phyloP scores from a whole-genome alignment of 2,888 invertebrate species.

The Sisyra terminalis region DNA sequence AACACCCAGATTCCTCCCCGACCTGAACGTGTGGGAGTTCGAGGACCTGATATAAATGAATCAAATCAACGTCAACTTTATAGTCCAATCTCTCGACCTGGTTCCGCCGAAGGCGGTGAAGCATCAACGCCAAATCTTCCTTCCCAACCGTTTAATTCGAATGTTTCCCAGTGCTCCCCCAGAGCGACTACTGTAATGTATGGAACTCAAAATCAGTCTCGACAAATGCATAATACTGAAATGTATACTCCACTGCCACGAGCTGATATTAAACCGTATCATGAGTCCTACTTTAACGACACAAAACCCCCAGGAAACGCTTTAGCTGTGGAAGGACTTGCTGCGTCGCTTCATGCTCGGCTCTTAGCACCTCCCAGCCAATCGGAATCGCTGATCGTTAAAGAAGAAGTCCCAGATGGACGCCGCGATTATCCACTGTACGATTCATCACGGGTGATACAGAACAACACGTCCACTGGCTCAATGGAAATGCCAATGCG shows the following conservation, averaged over 20 bases:
- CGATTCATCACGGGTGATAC: slow-evolving; percentile 4
- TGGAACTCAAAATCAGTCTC: slow-evolving; percentile 13
- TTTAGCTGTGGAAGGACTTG: slow-evolving; percentile 41
- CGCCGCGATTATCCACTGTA: slow-evolving; percentile 10
- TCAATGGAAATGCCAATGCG: neutral
- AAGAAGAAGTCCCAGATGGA: slow-evolving; percentile 21
- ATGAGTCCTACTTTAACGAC: slow-evolving; percentile 51
- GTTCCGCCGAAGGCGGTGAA: slow-evolving; percentile 30
- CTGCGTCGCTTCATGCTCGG: slow-evolving; percentile 67
- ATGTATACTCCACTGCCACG: slow-evolving; percentile 43
- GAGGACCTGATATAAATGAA: slow-evolving; percentile 25
- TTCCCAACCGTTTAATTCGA: slow-evolving; percentile 19
- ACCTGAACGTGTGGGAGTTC: slow-evolving; percentile 38
- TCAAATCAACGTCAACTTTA: slow-evolving; percentile 27
- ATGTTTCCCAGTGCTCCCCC: slow-evolving; percentile 22
- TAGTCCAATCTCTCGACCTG: slow-evolving; percentile 37
- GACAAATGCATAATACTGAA: slow-evolving; percentile 12
- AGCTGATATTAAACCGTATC: slow-evolving; percentile 54
- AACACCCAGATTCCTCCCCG: slow-evolving; percentile 38
- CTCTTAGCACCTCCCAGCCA: slow-evolving; percentile 47
- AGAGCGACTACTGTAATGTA: slow-evolving; percentile 23
- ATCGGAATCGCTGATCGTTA: slow-evolving; percentile 18
- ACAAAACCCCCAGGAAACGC: slow-evolving; percentile 30
- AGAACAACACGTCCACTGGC: slow-evolving; percentile 1
- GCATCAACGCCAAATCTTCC: slow-evolving; percentile 13